These are phyloP conservation scores for Microplitis mediator DNA, from an alignment of 1,140 invertebrate genomes.

Conservation along the genomic window DNA sequence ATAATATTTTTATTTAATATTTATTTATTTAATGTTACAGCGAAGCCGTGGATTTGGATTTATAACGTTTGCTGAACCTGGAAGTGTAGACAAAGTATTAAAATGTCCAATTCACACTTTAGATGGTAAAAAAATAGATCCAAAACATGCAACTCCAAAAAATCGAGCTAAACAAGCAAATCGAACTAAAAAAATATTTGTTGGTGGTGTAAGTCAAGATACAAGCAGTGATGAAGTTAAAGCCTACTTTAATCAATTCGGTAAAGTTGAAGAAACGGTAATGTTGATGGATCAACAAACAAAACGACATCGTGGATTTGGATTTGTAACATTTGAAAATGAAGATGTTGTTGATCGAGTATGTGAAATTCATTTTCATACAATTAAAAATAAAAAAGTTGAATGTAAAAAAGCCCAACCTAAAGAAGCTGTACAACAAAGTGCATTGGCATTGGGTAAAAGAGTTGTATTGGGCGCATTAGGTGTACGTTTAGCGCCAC, in stretches of 20 bases:
- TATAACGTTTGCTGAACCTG: conserved; percentile 89
- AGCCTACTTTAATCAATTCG: conserved; percentile 89
- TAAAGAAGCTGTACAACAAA: conserved; percentile 83
- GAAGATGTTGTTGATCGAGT: conserved; percentile 90
- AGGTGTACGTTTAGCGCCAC: conserved; percentile 69
- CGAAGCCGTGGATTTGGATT: conserved; percentile 92
- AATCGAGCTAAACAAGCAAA: conserved; percentile 84
- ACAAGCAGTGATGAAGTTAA: conserved; percentile 90
- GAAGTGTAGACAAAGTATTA: conserved; percentile 87
- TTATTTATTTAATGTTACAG: conserved; percentile 65
- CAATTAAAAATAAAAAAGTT: conserved; percentile 92
- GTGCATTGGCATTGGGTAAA: conserved; percentile 74
- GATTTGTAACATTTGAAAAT: conserved; percentile 90
- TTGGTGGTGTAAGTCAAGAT: conserved; percentile 89
- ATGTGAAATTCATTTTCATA: conserved; percentile 91
- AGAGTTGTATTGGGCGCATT: conserved; percentile 73
- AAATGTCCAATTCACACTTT: conserved; percentile 89
- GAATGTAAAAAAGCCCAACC: conserved; percentile 93
- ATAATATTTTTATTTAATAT: background rate
- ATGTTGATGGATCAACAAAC: conserved; percentile 96
- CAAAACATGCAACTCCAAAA: conserved; percentile 90
- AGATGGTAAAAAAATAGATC: conserved; percentile 94
- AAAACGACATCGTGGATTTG: conserved; percentile 87
- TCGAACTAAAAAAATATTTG: conserved; percentile 91
- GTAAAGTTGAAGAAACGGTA: conserved; percentile 89